Percentiles rank a stretch among this genome's conserved stretches.
Evolutionary conservation across 2,113 vertebrate genomes (phyloP).

Genomic region (Abramis brama): DNA sequence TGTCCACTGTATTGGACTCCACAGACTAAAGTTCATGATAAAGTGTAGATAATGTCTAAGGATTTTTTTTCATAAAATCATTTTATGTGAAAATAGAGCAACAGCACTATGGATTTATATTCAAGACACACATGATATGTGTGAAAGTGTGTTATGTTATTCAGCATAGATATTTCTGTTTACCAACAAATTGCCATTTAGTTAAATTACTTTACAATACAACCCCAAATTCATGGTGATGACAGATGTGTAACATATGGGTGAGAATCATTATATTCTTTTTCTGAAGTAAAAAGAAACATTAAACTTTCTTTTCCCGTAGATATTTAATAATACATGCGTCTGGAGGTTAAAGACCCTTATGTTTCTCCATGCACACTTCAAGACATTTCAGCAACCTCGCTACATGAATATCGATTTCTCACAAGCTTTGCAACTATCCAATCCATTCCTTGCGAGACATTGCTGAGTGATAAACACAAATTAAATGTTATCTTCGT

Average conservation of each 20-base stretch:
- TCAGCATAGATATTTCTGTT: neutral
- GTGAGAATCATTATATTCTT: neutral
- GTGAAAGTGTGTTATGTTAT: neutral
- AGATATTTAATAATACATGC: neutral
- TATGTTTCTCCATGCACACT: neutral
- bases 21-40: too few relatives aligned
- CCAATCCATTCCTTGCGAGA: conserved; percentile 30
- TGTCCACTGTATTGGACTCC: too few relatives aligned
- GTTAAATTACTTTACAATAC: neutral
- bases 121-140: neutral
- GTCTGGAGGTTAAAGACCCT: neutral
- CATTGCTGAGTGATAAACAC: neutral
- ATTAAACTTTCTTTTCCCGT: neutral
- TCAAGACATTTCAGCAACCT: neutral
- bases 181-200: neutral
- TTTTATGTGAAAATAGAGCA: neutral
- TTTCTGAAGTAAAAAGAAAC: neutral
- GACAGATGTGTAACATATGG: neutral
- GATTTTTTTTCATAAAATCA: neutral
- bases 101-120: neutral
- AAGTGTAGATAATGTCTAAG: neutral
- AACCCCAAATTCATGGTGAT: neutral
- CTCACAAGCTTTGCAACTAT: neutral
- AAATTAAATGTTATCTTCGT: conserved; percentile 19
- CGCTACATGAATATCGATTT: neutral